Evolutionary conservation across 2,113 vertebrate species (phyloP), one percentile per base, ranked within the genome.

Genomic region (Nothocercus nigrocapillus): DNA sequence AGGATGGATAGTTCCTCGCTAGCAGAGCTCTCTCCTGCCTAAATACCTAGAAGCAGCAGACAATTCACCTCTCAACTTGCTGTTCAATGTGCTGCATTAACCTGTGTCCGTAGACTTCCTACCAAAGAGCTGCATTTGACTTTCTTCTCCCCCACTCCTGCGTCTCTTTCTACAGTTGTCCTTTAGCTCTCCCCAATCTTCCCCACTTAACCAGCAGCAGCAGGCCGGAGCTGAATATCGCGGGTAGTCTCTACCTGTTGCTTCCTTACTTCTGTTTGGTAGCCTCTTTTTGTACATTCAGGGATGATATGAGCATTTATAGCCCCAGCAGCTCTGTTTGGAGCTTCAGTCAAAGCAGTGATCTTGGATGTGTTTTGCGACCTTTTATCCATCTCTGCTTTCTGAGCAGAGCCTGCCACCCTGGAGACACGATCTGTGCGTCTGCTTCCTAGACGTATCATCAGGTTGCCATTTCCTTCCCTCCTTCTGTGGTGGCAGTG

Each of bases 171-270:
- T 80, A 12, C 40, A 53, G 45, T 8, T 4, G 1, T 47, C 13
- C 34, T 94, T 64, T 64, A 85, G 32, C 32, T 68, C 36, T 14
- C 58, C 4, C 36, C 42, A 40, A 51, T 36, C 7, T 89, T 47
- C 30, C 38, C 51, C 3, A 1, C 32, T 32, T 80, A 61, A 86
- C 32, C 47, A 64, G 1, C 28, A 53, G 54, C 7, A 13, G 44
- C 2, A 3, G 42, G 34, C 38, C 12, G 38, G 27, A 38, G 6
- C 32, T 56, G 25, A 28, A 25, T 40, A 28, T 51, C 42, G 30
- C 25, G 49, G 63, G 59, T 58, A 0, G 6, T 12, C 32, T 54
- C 36, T 53, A 1, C 0, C 0, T 1, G 0, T 28, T 42, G 51
- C 44, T 87, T 82, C 38, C 44, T 89, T 24, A 0, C 14, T 68